phyloP scores from a whole-genome alignment of 2,888 invertebrate genomes.

The Metacarcinus magister region DNA sequence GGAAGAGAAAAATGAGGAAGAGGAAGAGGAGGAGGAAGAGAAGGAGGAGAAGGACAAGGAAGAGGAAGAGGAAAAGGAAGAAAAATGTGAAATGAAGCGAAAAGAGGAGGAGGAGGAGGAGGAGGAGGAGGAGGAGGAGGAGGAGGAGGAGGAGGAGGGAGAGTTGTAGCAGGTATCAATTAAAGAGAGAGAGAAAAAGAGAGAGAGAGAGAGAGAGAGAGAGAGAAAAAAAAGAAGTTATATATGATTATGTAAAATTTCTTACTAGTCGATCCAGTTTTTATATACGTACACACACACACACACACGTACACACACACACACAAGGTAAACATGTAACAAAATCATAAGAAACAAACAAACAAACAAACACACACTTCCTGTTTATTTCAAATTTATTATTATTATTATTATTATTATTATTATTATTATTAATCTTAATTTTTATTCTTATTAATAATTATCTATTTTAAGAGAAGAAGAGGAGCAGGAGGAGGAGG shows the following conservation, averaged over 20 bases:
- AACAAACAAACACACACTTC: not conserved
- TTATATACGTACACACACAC: not conserved
- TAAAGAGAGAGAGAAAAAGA: not conserved
- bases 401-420: too few species aligned
- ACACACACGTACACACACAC: constrained; percentile 26
- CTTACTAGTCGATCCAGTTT: constrained; percentile 5
- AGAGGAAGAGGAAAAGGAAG: not conserved
- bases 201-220: constrained; percentile 26
- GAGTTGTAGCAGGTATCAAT: not conserved
- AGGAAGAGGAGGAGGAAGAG: not conserved
- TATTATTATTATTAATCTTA: too few species aligned
- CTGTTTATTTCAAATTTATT: too few species aligned
- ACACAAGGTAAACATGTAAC: not conserved
- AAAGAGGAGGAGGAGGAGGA: too few species aligned
- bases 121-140: not conserved
- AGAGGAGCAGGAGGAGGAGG: too few species aligned
- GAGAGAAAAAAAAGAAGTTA: not conserved
- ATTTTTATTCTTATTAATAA: too few species aligned
- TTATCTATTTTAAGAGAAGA: too few species aligned
- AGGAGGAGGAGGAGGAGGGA: not conserved
- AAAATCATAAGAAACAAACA: not conserved
- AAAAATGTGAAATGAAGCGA: not conserved
- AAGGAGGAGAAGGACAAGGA: not conserved
- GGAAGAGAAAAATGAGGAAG: not conserved
- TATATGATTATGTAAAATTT: not conserved